Evolutionary conservation across 2,888 invertebrate genomes (phyloP).

Genomic region (Xanthorhoe designata): DNA sequence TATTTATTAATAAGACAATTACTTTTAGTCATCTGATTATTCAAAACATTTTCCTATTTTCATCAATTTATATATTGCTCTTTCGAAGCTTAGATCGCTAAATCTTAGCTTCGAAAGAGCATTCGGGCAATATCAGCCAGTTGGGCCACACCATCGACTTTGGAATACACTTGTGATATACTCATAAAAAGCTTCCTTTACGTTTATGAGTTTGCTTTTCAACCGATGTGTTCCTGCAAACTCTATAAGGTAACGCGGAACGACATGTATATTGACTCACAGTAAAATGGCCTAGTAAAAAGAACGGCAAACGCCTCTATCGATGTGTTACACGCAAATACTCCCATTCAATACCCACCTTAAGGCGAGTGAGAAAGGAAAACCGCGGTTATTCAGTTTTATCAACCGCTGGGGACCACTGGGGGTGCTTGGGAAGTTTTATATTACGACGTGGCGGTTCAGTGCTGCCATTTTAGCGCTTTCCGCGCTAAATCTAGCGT

Average conservation of each 20-base stretch:
- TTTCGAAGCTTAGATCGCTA: too few relatives aligned
- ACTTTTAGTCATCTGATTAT: too few relatives aligned
- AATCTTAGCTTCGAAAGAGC: not conserved
- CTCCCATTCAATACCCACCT: slow-evolving; percentile 34
- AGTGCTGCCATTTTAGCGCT: not conserved
- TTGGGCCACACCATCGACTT: not conserved
- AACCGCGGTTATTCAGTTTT: slow-evolving; percentile 41
- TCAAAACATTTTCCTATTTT: not conserved
- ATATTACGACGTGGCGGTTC: slow-evolving; percentile 51
- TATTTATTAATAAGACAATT: too few relatives aligned
- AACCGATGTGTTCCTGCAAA: not conserved
- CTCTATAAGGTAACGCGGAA: not conserved
- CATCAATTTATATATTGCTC: too few relatives aligned
- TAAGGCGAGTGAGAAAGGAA: slow-evolving; percentile 36
- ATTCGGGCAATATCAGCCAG: not conserved
- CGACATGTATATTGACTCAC: slow-evolving; percentile 14
- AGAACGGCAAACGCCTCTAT: slow-evolving; percentile 24
- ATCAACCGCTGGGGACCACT: slow-evolving; percentile 43
- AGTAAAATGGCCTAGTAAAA: slow-evolving; percentile 8
- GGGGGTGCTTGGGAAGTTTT: slow-evolving; percentile 51
- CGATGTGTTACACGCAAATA: slow-evolving; percentile 33
- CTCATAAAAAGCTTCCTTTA: not conserved
- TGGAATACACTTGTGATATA: not conserved
- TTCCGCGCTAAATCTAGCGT: not conserved
- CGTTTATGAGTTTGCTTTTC: slow-evolving; percentile 1